Evolutionary conservation across 2,797 vertebrate species (phyloP), one percentile per base, ranked within the genome.

Genomic region (Strix occidentalis): DNA sequence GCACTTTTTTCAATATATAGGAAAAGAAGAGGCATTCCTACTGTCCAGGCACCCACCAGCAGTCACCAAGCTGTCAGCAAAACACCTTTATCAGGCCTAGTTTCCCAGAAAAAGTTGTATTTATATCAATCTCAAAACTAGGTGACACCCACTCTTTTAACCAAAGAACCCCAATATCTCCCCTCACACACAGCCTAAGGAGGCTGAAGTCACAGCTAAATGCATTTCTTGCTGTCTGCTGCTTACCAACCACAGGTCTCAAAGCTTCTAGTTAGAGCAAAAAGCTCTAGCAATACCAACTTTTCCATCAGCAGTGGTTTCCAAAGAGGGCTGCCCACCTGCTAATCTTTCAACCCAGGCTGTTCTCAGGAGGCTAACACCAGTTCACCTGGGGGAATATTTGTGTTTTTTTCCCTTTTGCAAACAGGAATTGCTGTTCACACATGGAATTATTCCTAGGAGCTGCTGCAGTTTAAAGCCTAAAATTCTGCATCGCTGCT

Each of bases 401-500:
- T 57, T 74, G 15, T 69, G 17, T 0, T 45, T 46, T 8, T 63
- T 15, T 3, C 20, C 20, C 20, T 92, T 63, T 23, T 13, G 5
- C 11, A 37, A 51, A 35, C 41, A 68, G 39, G 39, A 68, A 20
- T 11, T 28, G 29, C 66, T 53, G 23, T 9, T 66, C 33, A 14
- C 16, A 28, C 9, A 0, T 0, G 1, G 35, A 83, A 51, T 71
- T 29, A 20, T 16, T 87, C 54, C 37, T 33, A 16, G 13, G 28
- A 74, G 33, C 33, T 37, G 48, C 35, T 5, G 4, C 13, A 33
- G 1, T n/a, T 65, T 16, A 33, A 63, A 85, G 79, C 19, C 23
- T 46, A 6, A 41, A 65, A 65, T 33, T 26, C 23, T 1, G 1
- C 37, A 29, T 11, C 0, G 0, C 6, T 48, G 60, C 53, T 78